Conservation (phyloP, 2,113 vertebrate genomes). For the Onychorhynchus coronatus region DNA sequence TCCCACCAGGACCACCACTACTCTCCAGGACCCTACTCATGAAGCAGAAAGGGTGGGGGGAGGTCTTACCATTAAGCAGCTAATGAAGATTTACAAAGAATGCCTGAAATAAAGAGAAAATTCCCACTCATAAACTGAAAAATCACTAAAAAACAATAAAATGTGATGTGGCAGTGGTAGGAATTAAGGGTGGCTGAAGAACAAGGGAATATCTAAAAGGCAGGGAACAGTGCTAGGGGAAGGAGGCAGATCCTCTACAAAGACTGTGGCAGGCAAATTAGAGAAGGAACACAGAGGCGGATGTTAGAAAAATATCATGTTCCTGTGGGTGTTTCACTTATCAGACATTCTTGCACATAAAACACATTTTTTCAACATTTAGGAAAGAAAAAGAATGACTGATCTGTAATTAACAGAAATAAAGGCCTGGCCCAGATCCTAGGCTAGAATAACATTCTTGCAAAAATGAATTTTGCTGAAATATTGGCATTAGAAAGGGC, state of each 20-base stretch:
- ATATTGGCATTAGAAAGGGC: not conserved
- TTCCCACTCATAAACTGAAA: not conserved
- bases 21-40: not conserved
- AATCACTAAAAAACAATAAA: not conserved
- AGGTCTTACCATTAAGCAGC: not conserved
- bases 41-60: not conserved
- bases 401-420: constrained; percentile 63
- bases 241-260: constrained; percentile 35
- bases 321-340: constrained; percentile 60
- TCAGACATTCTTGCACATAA: constrained; percentile 58
- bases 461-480: constrained; percentile 24
- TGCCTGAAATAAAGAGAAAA: not conserved
- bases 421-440: constrained; percentile 40
- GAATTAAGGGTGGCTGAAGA: not conserved
- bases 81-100: not conserved
- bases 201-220: constrained; percentile 2
- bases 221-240: not conserved
- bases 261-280: constrained; percentile 45
- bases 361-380: constrained; percentile 45
- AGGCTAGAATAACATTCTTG: constrained; percentile 6
- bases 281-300: constrained; percentile 53
- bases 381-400: constrained; percentile 49
- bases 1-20: not conserved
- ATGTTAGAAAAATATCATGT: constrained; percentile 61
- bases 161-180: not conserved